Base-by-base conservation (phyloP, 1,140 invertebrate genomes). In the Bombus affinis region DNA sequence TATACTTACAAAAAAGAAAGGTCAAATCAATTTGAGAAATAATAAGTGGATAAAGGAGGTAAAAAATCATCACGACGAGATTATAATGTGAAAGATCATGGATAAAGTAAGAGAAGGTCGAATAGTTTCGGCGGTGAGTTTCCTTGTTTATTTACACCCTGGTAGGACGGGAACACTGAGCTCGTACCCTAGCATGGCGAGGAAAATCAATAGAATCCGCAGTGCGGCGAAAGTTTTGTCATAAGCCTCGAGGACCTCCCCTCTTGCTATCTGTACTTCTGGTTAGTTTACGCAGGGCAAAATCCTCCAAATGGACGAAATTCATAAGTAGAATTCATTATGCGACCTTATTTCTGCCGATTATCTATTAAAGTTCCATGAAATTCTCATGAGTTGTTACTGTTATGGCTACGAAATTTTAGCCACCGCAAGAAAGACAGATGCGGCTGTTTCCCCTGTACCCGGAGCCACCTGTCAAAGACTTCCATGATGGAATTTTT, bases 121-220 rank as follows among this genome's bases (percentile, higher is more conserved):
- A 65, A 78, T 15, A 83, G 66, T 70, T 47, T 68, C 22, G 68
- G 76, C 42, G 68, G 72, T 47, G 66, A 89, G 73, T 90, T 90
- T 88, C 35, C 80, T 90, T 93, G 93, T 94, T 94, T 94, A 94
- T 94, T 95, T 94, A 94, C 93, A 92, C 74, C 71, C 39, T 73
- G 59, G 39, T 66, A 86, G 80, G 62, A 89, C 86, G 83, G 87
- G 86, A 87, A 85, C 82, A 86, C 78, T 57, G 81, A 87, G 85
- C 89, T 59, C 84, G 84, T 88, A 86, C 65, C 90, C 85, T 81
- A 68, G 88, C 87, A 86, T 80, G 78, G 73, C 84, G 73, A 73
- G 86, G 91, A 95, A 95, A 95, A 95, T 95, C 95, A 95, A 95
- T 95, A 95, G 91, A 88, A 92, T 92, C 93, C 92, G 94, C 94